These are phyloP conservation scores for Rhegmatorhina hoffmannsi DNA, from an alignment of 2,113 vertebrate species.

Conservation along the genomic window DNA sequence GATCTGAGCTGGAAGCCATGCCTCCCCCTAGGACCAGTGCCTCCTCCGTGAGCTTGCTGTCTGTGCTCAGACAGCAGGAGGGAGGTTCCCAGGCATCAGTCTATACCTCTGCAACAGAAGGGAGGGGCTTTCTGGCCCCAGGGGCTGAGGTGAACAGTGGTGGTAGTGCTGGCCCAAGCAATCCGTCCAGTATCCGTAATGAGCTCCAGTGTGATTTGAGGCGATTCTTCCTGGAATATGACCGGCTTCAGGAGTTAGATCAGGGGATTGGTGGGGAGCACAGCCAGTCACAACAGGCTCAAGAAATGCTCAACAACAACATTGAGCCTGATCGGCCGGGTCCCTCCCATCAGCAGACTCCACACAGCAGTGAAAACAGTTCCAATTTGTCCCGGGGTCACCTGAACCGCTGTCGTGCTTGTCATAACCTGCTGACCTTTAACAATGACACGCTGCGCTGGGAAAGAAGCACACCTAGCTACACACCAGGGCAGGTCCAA, in stretches of 20 bases:
- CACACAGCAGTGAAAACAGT: slow-evolving; percentile 85
- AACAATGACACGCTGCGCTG: slow-evolving; percentile 97
- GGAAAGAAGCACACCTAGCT: slow-evolving; percentile 90
- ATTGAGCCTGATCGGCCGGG: slow-evolving; percentile 90
- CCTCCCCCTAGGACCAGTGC: slow-evolving; percentile 95
- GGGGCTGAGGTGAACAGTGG: slow-evolving; percentile 78
- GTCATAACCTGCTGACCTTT: slow-evolving; percentile 98
- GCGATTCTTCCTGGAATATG: slow-evolving; percentile 97
- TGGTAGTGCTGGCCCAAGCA: slow-evolving; percentile 80
- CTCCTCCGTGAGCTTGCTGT: slow-evolving; percentile 92
- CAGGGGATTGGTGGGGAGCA: slow-evolving; percentile 81
- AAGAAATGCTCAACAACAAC: slow-evolving; percentile 95
- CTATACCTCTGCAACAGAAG: slow-evolving; percentile 95
- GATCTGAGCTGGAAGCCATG: slow-evolving; percentile 79
- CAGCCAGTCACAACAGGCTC: slow-evolving; percentile 82
- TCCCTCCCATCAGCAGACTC: slow-evolving; percentile 84
- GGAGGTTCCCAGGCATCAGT: slow-evolving; percentile 90
- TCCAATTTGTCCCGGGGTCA: slow-evolving; percentile 87
- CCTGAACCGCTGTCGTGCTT: slow-evolving; percentile 95
- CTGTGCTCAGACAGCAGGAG: slow-evolving; percentile 91
- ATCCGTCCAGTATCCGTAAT: slow-evolving; percentile 89
- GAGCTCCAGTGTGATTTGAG: slow-evolving; percentile 97
- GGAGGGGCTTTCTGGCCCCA: slow-evolving; percentile 84
- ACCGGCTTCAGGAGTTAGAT: slow-evolving; percentile 94
- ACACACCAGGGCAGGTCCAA: slow-evolving; percentile 82